phyloP scores from a whole-genome alignment of 2,113 vertebrate species.

The Thoracochromis brauschi region DNA sequence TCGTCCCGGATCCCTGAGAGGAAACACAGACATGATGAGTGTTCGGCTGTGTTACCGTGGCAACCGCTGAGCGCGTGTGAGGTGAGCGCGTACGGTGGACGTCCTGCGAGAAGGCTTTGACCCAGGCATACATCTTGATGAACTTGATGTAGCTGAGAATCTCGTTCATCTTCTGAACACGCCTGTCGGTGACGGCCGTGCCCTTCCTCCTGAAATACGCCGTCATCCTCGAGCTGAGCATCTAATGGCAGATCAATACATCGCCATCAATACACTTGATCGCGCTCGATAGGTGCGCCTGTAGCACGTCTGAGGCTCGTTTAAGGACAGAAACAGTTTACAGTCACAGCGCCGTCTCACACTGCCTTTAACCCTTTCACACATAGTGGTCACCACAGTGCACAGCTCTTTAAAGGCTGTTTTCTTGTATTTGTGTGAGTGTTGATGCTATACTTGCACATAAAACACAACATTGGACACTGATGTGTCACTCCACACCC shows the following conservation, averaged over 20 bases:
- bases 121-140: conserved; percentile 96
- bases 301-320: not conserved
- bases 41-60: not conserved
- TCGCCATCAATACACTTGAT: not conserved
- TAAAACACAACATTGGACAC: not conserved
- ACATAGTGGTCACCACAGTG: not conserved
- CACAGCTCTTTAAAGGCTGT: not conserved
- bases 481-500: not conserved
- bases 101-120: conserved; percentile 86
- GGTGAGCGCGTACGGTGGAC: conserved; percentile 77
- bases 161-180: conserved; percentile 96
- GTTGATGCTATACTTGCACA: not conserved
- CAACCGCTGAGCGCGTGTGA: not conserved
- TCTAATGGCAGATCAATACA: conserved; percentile 61
- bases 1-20: conserved; percentile 81
- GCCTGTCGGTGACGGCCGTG: conserved; percentile 79
- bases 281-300: not conserved
- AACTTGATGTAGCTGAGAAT: conserved; percentile 91
- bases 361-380: not conserved
- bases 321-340: not conserved
- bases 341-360: not conserved
- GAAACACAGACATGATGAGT: not conserved
- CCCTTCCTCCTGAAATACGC: conserved; percentile 89
- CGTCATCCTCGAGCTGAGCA: conserved; percentile 88
- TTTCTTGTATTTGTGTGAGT: not conserved